Evolutionary conservation across 1,140 invertebrate genomes (phyloP), one percentile per base, ranked within the genome.

Genomic region (Hylaeus volcanicus): DNA sequence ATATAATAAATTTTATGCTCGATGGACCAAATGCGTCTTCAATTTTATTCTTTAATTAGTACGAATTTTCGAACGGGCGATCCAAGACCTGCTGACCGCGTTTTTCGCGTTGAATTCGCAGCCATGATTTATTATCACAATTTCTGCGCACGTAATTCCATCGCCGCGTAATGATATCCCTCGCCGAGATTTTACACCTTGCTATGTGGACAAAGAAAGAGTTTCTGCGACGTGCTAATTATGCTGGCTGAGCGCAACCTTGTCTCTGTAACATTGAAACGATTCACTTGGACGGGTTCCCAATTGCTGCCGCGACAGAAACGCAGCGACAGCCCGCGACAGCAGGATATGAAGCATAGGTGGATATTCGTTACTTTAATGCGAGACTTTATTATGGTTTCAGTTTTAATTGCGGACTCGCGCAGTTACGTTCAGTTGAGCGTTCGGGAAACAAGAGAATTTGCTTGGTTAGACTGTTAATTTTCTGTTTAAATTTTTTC

Each of bases 231-330:
- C 88, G 91, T 91, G 91, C 92, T 92, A 92, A 93, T 93, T 93
- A 93, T 92, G 92, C 91, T 58, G 55, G 63, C 79, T 87, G 83
- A 88, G 86, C 74, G 86, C 84, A 88, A 89, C 84, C 83, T 87
- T 89, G 88, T 79, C 64, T 84, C 83, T 69, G 79, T 75, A 85
- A 83, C 82, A 88, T 88, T 83, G 85, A 79, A 84, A 88, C 84
- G 88, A 87, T 90, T 90, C 88, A 92, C 81, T 93, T 93, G 92
- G 91, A 93, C 91, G 81, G 64, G 85, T 88, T 92, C 91, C 92
- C 92, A 93, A 92, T 93, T 91, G 91, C 91, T 63, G 60, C 79
- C 53, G 88, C 88, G 90, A 91, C 92, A 91, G 91, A 93, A 92
- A 92, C 84, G 82, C 89, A 79, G 81, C 87, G 87, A 86, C 83